phyloP scores from a whole-genome alignment of 1,140 invertebrate genomes.

The Drosophila orena region DNA sequence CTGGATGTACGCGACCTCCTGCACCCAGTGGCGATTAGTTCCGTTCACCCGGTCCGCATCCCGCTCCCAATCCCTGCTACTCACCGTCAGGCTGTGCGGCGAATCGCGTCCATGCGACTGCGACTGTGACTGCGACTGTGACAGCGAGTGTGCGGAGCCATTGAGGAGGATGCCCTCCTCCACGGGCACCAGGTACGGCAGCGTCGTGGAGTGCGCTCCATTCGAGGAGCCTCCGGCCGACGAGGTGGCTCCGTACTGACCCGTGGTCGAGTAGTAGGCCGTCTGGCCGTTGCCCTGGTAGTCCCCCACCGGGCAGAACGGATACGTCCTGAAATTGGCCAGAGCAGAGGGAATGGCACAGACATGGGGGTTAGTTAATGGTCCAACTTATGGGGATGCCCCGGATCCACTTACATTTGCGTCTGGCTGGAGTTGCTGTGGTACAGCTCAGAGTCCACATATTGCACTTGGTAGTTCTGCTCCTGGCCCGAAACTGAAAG shows the following conservation, averaged over 20 bases:
- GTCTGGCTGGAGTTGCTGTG: conserved; percentile 86
- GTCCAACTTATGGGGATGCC: no score
- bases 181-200: conserved; percentile 87
- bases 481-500: conserved; percentile 85
- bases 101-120: conserved; percentile 89
- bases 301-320: conserved; percentile 93
- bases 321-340: conserved; percentile 88
- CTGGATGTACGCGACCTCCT: conserved; percentile 85
- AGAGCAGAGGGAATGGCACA: conserved; percentile 30
- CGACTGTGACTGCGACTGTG: conserved; percentile 84
- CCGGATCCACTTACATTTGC: conserved; percentile 88
- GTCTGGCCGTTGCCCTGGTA: conserved; percentile 86
- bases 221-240: conserved; percentile 82
- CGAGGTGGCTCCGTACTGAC: conserved; percentile 85
- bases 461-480: conserved; percentile 89
- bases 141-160: conserved; percentile 63
- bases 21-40: conserved; percentile 60
- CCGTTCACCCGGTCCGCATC: conserved; percentile 34
- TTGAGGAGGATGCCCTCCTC: conserved; percentile 87
- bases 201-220: conserved; percentile 87
- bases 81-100: conserved; percentile 88
- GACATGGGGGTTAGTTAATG: not conserved
- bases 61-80: conserved; percentile 56
- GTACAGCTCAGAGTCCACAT: conserved; percentile 89
- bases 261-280: conserved; percentile 85